Conservation (phyloP, 2,888 invertebrate genomes). For the Drosophila cognata region DNA sequence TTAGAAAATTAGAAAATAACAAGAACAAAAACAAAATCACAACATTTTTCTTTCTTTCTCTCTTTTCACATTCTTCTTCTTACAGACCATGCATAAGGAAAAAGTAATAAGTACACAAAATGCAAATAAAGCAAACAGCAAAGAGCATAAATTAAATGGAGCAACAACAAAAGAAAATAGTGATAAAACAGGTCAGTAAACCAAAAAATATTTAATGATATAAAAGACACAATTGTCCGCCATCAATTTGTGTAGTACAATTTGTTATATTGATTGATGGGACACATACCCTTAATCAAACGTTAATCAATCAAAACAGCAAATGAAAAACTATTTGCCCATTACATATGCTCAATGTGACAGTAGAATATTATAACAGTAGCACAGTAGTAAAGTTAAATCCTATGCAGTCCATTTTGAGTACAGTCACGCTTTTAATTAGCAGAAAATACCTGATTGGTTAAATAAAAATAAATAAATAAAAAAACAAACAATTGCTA, state of each 20-base stretch:
- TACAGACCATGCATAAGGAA: conserved; percentile 77
- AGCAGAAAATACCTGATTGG: not conserved
- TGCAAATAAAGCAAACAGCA: conserved; percentile 68
- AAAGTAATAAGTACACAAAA: conserved; percentile 69
- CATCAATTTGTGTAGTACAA: conserved; percentile 1
- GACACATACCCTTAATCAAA: conserved; percentile 51
- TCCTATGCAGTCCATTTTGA: not conserved
- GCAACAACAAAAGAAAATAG: conserved; percentile 74
- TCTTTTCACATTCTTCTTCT: conserved; percentile 42
- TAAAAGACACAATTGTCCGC: conserved; percentile 10
- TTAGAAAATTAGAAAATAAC: not conserved
- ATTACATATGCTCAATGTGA: conserved; percentile 8
- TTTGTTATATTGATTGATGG: conserved; percentile 43
- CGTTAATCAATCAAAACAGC: conserved; percentile 52
- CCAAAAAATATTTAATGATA: conserved; percentile 21
- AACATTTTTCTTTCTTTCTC: conserved; percentile 21
- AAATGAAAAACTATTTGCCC: conserved; percentile 15
- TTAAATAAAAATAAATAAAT: not conserved
- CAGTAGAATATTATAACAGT: not conserved
- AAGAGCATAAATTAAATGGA: conserved; percentile 79
- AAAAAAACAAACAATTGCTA: not conserved
- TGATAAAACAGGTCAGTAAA: conserved; percentile 81
- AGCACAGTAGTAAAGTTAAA: not conserved
- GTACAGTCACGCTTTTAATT: conserved; percentile 39
- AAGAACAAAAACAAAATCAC: conserved; percentile 24